Percentiles rank a stretch among this genome's conserved stretches.
phyloP scores from a whole-genome alignment of 2,113 vertebrate genomes.

The Alligator mississippiensis region DNA sequence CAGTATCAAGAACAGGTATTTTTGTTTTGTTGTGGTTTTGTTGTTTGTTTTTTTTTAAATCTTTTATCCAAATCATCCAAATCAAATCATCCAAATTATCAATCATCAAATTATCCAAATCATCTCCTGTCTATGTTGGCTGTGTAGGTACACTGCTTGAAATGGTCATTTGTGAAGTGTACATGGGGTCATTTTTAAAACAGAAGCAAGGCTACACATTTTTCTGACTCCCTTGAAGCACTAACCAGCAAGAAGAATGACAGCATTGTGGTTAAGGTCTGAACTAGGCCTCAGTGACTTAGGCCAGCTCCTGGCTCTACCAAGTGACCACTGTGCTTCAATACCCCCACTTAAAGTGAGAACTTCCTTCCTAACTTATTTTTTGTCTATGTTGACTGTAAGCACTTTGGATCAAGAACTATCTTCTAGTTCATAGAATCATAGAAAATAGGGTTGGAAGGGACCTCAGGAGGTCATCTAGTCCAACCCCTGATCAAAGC shows the following conservation, averaged over 20 bases:
- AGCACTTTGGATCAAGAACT: neutral
- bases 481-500: too few relatives aligned
- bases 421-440: too few relatives aligned
- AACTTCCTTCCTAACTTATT: neutral
- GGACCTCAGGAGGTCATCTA: too few relatives aligned
- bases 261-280: neutral
- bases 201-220: neutral
- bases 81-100: too few relatives aligned
- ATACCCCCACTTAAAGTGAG: neutral
- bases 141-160: too few relatives aligned
- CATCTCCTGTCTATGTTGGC: neutral
- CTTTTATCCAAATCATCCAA: neutral
- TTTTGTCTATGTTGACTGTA: accelerated
- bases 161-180: neutral
- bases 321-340: neutral
- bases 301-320: neutral
- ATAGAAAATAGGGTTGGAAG: too few relatives aligned
- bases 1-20: neutral
- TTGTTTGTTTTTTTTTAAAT: too few relatives aligned
- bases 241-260: neutral
- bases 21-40: too few relatives aligned
- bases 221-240: neutral
- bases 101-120: neutral
- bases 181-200: neutral
- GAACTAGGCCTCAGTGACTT: neutral